Evolutionary conservation across 2,888 invertebrate species (phyloP).

Genomic region (Amphipoea oculea): DNA sequence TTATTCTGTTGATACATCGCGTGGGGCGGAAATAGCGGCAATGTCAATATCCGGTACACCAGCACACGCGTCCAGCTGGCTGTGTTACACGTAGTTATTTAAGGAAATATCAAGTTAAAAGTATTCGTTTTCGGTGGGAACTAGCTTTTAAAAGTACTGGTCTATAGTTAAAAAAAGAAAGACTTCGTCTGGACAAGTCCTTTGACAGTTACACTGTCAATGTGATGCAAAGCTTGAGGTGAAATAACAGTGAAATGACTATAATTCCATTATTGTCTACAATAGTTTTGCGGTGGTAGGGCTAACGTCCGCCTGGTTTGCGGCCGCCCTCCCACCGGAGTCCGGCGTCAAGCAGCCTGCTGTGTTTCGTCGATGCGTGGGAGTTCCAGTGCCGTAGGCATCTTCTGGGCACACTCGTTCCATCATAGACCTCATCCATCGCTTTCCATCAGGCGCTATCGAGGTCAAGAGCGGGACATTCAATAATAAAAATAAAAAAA

Average conservation of each 20-base stretch:
- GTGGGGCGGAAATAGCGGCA: conserved; percentile 82
- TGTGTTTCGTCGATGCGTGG: too few relatives aligned
- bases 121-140: neutral
- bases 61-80: conserved; percentile 49
- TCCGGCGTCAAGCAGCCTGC: too few relatives aligned
- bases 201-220: neutral
- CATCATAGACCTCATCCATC: too few relatives aligned
- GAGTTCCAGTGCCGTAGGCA: too few relatives aligned
- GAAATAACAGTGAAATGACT: neutral
- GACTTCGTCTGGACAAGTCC: neutral
- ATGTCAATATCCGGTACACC: conserved; percentile 82
- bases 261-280: neutral
- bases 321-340: too few relatives aligned
- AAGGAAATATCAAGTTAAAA: conserved; percentile 42
- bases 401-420: too few relatives aligned
- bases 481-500: too few relatives aligned
- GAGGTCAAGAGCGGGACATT: too few relatives aligned
- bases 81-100: conserved; percentile 48
- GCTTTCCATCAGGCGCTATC: too few relatives aligned
- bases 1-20: conserved; percentile 74
- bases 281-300: neutral
- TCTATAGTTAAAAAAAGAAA: neutral
- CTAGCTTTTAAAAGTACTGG: neutral
- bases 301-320: too few relatives aligned
- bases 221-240: neutral